These are phyloP conservation scores for Pseudeuparius sepicola DNA, from an alignment of 2,888 invertebrate species.

Conservation along the genomic window DNA sequence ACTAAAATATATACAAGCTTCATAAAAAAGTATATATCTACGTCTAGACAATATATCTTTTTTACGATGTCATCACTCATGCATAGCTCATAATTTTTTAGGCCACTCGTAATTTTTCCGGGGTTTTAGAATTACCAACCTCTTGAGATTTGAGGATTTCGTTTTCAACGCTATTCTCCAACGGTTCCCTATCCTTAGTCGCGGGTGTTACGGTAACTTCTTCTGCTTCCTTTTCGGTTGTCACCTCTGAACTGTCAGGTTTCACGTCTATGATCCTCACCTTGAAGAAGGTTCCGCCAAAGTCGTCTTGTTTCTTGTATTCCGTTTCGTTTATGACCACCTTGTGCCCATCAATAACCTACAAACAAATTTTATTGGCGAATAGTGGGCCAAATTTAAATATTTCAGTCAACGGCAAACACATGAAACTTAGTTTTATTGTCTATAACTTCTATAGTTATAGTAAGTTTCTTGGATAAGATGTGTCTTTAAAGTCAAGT, in stretches of 20 bases:
- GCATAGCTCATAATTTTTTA: too few relatives aligned
- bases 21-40: too few relatives aligned
- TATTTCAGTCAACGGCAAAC: too few relatives aligned
- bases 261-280: conserved; percentile 41
- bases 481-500: too few relatives aligned
- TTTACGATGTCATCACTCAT: too few relatives aligned
- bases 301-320: conserved; percentile 37
- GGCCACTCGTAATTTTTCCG: conserved; percentile 31
- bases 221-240: conserved; percentile 27
- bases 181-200: conserved; percentile 29
- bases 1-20: too few relatives aligned
- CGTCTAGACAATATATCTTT: too few relatives aligned
- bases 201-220: conserved; percentile 13
- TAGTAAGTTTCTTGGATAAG: too few relatives aligned
- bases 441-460: too few relatives aligned
- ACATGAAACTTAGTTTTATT: too few relatives aligned
- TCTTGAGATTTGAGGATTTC: conserved; percentile 33
- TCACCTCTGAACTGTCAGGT: conserved; percentile 32
- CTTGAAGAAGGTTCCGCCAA: conserved; percentile 37
- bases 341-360: conserved; percentile 45
- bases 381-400: too few relatives aligned
- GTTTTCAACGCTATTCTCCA: conserved; percentile 32
- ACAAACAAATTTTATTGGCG: too few relatives aligned
- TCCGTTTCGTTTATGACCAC: conserved; percentile 46
- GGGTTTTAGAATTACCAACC: conserved; percentile 33